Evolutionary conservation across 2,888 invertebrate genomes (phyloP), one percentile per base, ranked within the genome.

Genomic region (Tigriopus californicus): DNA sequence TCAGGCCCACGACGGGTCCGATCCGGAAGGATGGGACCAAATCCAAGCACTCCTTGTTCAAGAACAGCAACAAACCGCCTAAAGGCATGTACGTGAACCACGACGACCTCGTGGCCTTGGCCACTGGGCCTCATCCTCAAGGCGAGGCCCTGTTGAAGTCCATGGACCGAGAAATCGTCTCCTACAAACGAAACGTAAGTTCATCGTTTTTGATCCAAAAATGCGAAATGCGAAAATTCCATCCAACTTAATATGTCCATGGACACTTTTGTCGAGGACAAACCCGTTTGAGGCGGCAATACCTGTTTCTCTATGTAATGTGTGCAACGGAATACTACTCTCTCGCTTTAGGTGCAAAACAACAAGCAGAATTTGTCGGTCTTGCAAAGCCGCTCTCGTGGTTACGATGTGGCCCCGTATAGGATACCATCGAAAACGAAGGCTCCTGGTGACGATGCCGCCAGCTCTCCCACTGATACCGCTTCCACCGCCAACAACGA

Each of bases 61-160:
- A 65, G 56, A 63, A 65, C 60, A 76, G 78, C 68, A 83, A 90
- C 70, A 86, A 87, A 72, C 86, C 94, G 68, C 94, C 94, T 63
- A 83, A 86, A 68, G 94, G 94, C 74, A 91, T 95, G 84, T 88
- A 89, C 78, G 86, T 95, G 76, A 91, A 90, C 79, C 87, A 91
- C 75, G 94, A 94, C 74, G 94, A 94, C 78, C 80, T 95, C 72
- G 58, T 58, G 66, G 82, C 86, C 67, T 81, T 95, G 78, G 91
- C 91, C 62, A 81, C 82, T 64, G 82, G 81, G 66, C 80, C 82
- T 61, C 74, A 69, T 65, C 79, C 78, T 69, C 82, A 82, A 71
- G 83, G 83, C 67, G 85, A 87, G 66, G 80, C 82, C 69, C 82
- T 91, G 75, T 81, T 95, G 68, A 84, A 83, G 75, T 82, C 85